Base-by-base conservation (phyloP, 2,797 vertebrate species). In the Dromococcyx pavoninus region DNA sequence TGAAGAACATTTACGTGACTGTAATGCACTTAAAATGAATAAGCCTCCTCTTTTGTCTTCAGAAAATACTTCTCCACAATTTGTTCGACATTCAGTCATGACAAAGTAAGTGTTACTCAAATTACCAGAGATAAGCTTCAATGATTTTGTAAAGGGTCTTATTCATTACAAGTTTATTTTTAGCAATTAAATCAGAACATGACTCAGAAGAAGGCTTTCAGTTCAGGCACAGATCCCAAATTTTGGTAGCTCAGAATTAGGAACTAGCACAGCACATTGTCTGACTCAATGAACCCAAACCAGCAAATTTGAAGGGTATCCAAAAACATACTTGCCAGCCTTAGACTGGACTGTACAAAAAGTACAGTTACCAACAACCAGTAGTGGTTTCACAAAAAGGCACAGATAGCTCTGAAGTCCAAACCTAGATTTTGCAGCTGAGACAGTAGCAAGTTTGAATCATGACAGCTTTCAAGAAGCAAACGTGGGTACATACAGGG, bases 121-220 rank as follows among this genome's bases (percentile, higher is more conserved):
- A 67, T 62, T 95, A 89, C 78, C 71, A 94, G 50, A 92, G 79
- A 93, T 88, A 90, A 95, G 70, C 78, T 82, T 82, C 79, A 95
- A 58, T 72, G n/a, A 80, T 62, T 70, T 39, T 82, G 85, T 51
- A 83, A 94, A 92, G 39, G 33, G 39, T 84, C 93, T 74, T 94
- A 77, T n/a, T 89, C 82, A 65, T 23, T 57, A 30, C 57, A 86
- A 56, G 46, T 81, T 88, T 96, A 95, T 96, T 94, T 95, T 94
- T 95, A 94, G 93, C 86, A 78, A 37, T 93, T 72, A 86, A 89
- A 94, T 81, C 70, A 92, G 82, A 92, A 61, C 57, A 90, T 84
- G 88, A 94, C 85, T 96, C 91, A 94, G 79, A 94, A 80, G 86
- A 65, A 77, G 27, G 46, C 86, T 88, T 91, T 90, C 82, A 72